Evolutionary conservation across 2,797 vertebrate species (phyloP).

Genomic region (Syncerus caffer): DNA sequence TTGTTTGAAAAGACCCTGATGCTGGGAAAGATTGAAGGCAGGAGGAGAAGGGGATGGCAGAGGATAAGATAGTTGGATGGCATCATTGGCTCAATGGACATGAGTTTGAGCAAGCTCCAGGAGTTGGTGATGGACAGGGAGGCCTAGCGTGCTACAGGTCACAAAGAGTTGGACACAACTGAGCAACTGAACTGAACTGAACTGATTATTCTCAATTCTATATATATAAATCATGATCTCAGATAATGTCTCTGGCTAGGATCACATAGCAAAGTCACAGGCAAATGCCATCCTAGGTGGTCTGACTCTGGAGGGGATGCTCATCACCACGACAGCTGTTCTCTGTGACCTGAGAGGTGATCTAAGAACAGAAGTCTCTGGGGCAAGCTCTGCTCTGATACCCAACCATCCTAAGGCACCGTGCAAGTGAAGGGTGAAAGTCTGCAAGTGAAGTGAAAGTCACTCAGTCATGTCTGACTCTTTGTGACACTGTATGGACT

Average conservation of each 20-base stretch:
- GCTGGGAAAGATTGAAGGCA: neutral
- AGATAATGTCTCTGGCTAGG: neutral
- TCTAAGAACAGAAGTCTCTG: neutral
- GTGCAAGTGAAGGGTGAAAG: neutral
- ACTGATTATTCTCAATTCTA: neutral
- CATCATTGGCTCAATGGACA: neutral
- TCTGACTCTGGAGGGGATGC: neutral
- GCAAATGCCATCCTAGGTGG: neutral
- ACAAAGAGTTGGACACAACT: neutral
- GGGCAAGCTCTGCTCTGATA: neutral
- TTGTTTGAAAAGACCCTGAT: neutral
- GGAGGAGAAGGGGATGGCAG: neutral
- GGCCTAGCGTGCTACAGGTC: neutral
- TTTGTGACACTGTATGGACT: neutral
- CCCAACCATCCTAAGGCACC: neutral
- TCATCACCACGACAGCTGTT: neutral
- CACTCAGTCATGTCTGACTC: neutral
- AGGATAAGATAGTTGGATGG: neutral
- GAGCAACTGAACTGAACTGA: neutral
- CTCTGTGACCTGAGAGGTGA: neutral
- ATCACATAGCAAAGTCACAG: neutral
- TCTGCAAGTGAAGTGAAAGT: neutral
- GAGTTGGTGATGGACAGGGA: neutral
- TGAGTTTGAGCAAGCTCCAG: neutral
- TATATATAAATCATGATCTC: neutral